Percentiles rank a stretch among this genome's conserved stretches.
phyloP scores from a whole-genome alignment of 2,797 vertebrate species.

The Prionace glauca region DNA sequence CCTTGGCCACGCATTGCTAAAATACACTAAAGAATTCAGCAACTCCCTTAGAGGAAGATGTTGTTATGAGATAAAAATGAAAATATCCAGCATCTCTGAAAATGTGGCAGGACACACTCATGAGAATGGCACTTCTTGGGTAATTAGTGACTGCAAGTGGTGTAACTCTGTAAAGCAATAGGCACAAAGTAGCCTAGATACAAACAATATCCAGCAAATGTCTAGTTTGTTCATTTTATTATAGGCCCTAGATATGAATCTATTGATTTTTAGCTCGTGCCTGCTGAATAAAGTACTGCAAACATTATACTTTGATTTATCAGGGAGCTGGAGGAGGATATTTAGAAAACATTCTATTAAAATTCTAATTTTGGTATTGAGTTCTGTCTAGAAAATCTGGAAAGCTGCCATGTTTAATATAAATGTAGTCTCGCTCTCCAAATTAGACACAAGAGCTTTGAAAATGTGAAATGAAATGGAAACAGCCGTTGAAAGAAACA shows the following conservation, averaged over 20 bases:
- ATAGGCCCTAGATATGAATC: neutral
- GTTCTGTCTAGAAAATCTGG: neutral
- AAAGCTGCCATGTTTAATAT: neutral
- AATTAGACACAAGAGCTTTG: conserved; percentile 10
- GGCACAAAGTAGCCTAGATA: neutral
- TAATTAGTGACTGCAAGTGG: neutral
- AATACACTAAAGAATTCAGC: neutral
- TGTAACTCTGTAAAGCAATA: neutral
- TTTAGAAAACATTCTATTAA: conserved; percentile 37
- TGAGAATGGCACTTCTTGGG: neutral
- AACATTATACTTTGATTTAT: conserved; percentile 27
- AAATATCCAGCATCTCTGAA: neutral
- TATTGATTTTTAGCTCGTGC: conserved; percentile 8
- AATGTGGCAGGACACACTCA: neutral
- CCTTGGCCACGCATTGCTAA: neutral
- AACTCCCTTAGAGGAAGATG: neutral
- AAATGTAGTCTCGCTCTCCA: neutral
- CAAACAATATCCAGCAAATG: neutral
- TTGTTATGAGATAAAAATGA: neutral
- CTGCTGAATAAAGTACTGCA: neutral
- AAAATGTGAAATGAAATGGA: conserved; percentile 14
- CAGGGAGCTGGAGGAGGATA: neutral
- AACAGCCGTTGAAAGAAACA: neutral
- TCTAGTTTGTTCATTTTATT: neutral
- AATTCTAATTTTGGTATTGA: conserved; percentile 33